Base-by-base conservation (phyloP, 2,113 vertebrate species). In the Orycteropus afer region DNA sequence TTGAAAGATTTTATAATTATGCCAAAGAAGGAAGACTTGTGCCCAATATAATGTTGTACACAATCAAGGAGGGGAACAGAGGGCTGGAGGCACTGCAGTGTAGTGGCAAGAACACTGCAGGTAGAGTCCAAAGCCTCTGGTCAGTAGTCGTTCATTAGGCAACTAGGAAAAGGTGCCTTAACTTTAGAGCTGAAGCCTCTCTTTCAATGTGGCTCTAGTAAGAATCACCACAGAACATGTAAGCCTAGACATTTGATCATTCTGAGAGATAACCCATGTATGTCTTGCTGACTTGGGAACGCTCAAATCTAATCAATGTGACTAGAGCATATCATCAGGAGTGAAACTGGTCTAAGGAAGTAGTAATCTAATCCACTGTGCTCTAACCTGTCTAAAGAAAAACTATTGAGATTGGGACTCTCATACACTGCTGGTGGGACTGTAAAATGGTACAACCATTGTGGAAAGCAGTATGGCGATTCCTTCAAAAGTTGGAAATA, bases 301-400 rank as follows among this genome's bases (percentile, higher is more conserved):
- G 40, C 45, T 80, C 49, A 51, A 0, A 15, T 67, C 71, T 74
- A 40, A 88, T 59, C 27, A 12, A 22, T 42, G 37, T 34, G 77
- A 55, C 11, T 49, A 3, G 67, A 42, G 15, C 5, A 5, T 6
- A 9, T 40, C 53, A 65, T 45, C 49, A 63, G 57, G 42, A 77
- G 15, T 32, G 71, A 32, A 45, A 77, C 27, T 32, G 45, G 29
- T 85, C 49, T 71, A 32, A 77, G 59, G 84, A 65, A 74, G 90
- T 74, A 40, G 53, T 65, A 69, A 65, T 25, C 57, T 42, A 34
- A 34, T 5, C 3, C 2, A 65, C 34, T 69, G 57, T n/a, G 6
- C 42, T 86, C 61, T 80, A 84, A 74, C 77, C 73, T 90, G 59
- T 93, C 92, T 40, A 23, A 42, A 80, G 82, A 86, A 45, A 65